A percentile compares a stretch with the other conserved stretches of the same genome.
Evolutionary conservation across 2,888 invertebrate species (phyloP).

Genomic region (Anoplius nigerrimus): DNA sequence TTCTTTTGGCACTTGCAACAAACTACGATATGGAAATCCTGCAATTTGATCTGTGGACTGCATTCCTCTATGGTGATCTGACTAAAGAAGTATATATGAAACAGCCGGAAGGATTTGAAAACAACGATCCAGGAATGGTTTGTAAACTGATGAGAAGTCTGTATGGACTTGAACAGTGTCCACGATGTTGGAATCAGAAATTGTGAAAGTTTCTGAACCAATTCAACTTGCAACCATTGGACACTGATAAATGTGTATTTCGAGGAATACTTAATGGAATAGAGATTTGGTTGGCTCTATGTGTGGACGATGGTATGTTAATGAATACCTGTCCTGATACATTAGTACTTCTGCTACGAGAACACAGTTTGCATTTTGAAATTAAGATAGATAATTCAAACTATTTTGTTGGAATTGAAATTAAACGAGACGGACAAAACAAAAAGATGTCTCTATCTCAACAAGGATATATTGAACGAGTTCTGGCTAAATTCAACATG

Average conservation of each 20-base stretch:
- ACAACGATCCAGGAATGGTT: not conserved
- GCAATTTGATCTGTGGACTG: not conserved
- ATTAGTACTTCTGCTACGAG: not conserved
- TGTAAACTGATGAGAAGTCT: not conserved
- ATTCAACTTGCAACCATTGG: not conserved
- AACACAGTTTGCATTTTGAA: not conserved
- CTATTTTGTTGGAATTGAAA: not conserved
- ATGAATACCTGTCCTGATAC: not conserved
- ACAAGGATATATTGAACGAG: not conserved
- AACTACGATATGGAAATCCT: not conserved
- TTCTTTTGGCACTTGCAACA: not conserved
- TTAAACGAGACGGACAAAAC: not conserved
- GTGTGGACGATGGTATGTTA: not conserved
- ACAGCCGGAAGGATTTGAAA: not conserved
- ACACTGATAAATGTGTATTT: not conserved
- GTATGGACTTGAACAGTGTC: not conserved
- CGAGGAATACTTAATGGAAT: not conserved
- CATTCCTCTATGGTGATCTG: not conserved
- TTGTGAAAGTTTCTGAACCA: not conserved
- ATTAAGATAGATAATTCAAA: not conserved
- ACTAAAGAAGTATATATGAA: not conserved
- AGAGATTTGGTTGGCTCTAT: not conserved
- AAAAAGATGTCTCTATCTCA: not conserved
- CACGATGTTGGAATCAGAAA: not conserved
- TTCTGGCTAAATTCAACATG: not conserved